Conservation (phyloP, 2,797 vertebrate genomes). For the Australoheros facetus region DNA sequence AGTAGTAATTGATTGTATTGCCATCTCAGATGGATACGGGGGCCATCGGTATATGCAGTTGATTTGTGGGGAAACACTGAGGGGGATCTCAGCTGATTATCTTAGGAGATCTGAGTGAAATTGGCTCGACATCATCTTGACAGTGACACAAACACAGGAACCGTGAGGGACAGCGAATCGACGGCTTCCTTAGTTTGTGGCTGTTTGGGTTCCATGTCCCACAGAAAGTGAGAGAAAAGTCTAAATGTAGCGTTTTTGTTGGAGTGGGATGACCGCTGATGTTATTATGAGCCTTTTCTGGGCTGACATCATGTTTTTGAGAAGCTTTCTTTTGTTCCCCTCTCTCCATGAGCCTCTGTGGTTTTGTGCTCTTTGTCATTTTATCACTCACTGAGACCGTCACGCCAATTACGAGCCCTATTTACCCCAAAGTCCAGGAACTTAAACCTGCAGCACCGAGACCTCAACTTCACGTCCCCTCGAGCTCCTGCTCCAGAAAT, state of each 20-base stretch:
- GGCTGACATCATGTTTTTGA: neutral
- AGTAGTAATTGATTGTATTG: no score
- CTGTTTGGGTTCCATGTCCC: neutral
- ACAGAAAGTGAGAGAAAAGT: no score
- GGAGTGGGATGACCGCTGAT: neutral
- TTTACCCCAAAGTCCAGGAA: conserved; percentile 45
- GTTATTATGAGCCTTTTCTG: neutral
- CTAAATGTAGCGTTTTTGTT: neutral
- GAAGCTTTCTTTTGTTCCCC: neutral
- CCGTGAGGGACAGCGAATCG: neutral
- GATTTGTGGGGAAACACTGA: neutral
- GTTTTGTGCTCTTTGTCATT: neutral
- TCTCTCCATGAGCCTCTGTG: neutral
- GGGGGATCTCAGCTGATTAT: neutral
- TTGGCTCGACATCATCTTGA: neutral
- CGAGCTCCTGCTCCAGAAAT: conserved; percentile 25
- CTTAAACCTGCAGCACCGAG: conserved; percentile 22
- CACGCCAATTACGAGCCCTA: neutral
- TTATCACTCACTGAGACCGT: conserved; percentile 25
- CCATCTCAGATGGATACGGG: no score
- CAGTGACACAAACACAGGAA: neutral
- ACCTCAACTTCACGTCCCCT: conserved; percentile 30
- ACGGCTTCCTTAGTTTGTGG: neutral
- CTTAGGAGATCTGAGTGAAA: neutral
- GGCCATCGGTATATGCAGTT: no score